Evolutionary conservation across 92 coral and sea anemone species (phyloP).

Genomic region (Palythoa caribaeorum): DNA sequence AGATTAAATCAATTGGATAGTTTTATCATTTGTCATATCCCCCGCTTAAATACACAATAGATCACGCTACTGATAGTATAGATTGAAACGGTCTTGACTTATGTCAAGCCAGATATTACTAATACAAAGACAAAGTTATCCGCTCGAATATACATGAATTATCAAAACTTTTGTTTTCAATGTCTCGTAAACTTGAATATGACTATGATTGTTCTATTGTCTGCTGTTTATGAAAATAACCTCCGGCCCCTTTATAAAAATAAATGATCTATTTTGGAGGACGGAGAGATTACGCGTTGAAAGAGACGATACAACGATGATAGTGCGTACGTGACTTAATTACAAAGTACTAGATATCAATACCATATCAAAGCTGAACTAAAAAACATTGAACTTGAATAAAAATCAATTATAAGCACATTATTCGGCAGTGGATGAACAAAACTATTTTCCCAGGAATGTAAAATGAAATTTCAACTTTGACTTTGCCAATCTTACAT

Average conservation of each 20-base stretch:
- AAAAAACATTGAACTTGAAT: too few species aligned
- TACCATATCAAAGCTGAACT: neutral
- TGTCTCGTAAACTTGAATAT: neutral
- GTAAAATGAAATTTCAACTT: neutral
- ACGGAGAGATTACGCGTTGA: neutral
- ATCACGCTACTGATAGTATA: too few species aligned
- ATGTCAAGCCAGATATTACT: too few species aligned
- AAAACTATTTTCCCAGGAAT: neutral
- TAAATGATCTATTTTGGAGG: conserved; percentile 2
- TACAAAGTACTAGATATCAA: neutral
- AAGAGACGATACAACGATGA: neutral
- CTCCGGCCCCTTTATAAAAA: neutral
- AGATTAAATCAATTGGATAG: too few species aligned
- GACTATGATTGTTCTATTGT: too few species aligned
- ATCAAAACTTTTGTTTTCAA: neutral
- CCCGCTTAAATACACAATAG: too few species aligned
- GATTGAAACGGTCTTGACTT: too few species aligned
- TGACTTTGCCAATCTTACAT: neutral
- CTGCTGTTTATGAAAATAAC: neutral
- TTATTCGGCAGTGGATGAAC: neutral
- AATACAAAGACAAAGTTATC: too few species aligned
- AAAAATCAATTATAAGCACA: neutral
- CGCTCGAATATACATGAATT: too few species aligned
- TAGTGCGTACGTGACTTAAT: neutral
- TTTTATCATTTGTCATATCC: too few species aligned